Base-by-base conservation (phyloP, 2,888 invertebrate genomes). In the Mechanitis mazaeus region DNA sequence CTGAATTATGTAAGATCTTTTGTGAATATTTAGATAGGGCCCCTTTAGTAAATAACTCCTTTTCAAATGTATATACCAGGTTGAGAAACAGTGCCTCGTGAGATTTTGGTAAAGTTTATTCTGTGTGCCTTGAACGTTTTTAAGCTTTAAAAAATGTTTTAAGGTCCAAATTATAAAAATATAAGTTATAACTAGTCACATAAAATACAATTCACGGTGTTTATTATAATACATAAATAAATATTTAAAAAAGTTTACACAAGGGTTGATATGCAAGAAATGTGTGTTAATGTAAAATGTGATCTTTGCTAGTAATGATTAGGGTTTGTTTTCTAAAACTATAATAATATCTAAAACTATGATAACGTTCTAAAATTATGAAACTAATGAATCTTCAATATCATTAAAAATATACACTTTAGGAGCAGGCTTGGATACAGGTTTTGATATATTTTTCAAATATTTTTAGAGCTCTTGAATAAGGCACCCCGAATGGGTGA, bases 181-280 rank as follows among this genome's bases (percentile, higher is more conserved):
- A 73, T 75, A 74, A 75, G 75, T 71, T 74, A 74, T 80, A 70
- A 81, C 85, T 84, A 84, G 84, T 85, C 84, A 84, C 78, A 74
- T 74, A 75, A 70, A 65, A 72, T 68, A 68, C 65, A 68, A 64
- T 68, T 70, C 69, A 69, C 73, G 72, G 42, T 77, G 76, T 75
- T 75, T 77, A 58, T 61, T 59, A 72, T 72, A 71, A 71, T 69
- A 69, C 68, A 65, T 64, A 60, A 68, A 64, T 70, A 73, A 70
- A 71, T 67, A 68, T 58, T 65, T 63, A 62, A 68, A 61, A 64
- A 67, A 69, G 66, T 59, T 64, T 64, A 64, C 67, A 68, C 58
- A 60, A 63, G 55, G 59, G 72, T 70, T 83, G 76, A 76, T 60
- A 67, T 70, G 60, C 71, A 69, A 64, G 67, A 68, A 61, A 75